A percentile compares a stretch with the other conserved stretches of the same genome.
These are phyloP conservation scores for Marmota monax DNA, from an alignment of 2,113 vertebrate genomes.

Conservation along the genomic window DNA sequence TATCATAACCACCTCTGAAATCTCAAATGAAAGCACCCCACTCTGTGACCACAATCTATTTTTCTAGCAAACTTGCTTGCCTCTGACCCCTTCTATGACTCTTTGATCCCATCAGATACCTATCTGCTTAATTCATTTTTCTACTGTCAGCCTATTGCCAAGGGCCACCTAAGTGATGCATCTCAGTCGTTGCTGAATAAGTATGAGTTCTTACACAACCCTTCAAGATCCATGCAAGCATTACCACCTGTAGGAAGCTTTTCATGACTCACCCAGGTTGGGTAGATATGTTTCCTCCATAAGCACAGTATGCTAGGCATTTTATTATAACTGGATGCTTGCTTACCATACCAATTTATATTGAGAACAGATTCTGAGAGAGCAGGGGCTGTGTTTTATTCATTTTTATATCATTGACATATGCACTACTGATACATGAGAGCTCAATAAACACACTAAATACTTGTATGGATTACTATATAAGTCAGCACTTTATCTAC, in stretches of 20 bases:
- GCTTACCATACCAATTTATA: neutral
- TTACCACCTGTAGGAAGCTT: neutral
- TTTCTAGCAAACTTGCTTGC: neutral
- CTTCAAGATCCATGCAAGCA: neutral
- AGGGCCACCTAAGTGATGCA: neutral
- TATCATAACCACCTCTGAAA: neutral
- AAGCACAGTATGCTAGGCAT: neutral
- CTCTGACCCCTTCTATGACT: too few species aligned
- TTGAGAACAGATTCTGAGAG: neutral
- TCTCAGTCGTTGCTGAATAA: neutral
- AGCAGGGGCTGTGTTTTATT: neutral
- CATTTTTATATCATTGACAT: neutral
- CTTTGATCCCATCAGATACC: neutral
- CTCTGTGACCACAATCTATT: neutral
- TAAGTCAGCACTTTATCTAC: slow-evolving; percentile 1
- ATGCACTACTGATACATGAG: neutral
- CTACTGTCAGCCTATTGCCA: neutral
- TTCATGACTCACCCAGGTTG: neutral
- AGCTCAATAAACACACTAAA: neutral
- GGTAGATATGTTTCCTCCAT: neutral
- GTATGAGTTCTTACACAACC: neutral
- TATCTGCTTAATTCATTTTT: neutral
- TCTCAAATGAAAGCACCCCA: neutral
- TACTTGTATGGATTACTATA: neutral
- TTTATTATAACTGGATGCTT: neutral